Base-by-base conservation (phyloP, 2,113 vertebrate genomes). In the Serinus canaria region DNA sequence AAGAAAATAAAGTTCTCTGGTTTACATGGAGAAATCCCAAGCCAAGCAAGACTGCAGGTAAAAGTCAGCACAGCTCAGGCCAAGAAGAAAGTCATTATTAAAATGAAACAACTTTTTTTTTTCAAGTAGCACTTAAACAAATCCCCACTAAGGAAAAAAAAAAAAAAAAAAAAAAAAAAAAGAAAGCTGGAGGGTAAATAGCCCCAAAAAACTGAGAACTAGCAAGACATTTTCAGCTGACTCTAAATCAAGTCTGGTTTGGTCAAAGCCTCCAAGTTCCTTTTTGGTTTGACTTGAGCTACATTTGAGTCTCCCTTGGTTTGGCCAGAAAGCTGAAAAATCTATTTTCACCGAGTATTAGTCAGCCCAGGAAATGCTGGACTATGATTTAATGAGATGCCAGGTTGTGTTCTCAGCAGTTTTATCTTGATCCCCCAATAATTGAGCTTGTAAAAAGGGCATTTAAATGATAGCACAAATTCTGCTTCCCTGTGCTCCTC, bases 401-500 rank as follows among this genome's bases (percentile, higher is more conserved):
- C 80, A 96, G 56, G 64, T 79, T 83, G 66, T 41, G 13, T 78
- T 89, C 77, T 93, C 88, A 90, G 94, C 82, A 89, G 30, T 87
- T 95, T 94, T 83, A 83, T 94, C 90, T 83, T 68, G 73, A 83
- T 90, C 41, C 41, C 79, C 68, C 60, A 88, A 53, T 91, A 96
- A 88, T 0, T 67, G 60, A 86, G 73, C 86, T 93, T 9, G 59
- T 90, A 55, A 92, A 82, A 93, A 76, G 35, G 43, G 74, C 58
- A 73, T 70, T 94, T 59, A 87, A 95, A 80, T 91, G 25, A 80
- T 0, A 88, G 85, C 64, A 52, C 2, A 0, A n/a, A 39, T 60
- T 74, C 82, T 91, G 75, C 82, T 86, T 63, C 0, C 3, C 68
- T 59, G 21, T 10, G 16, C 47, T 87, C 49, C 39, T 72, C 76